Conservation (phyloP, 2,888 invertebrate genomes). For the Polydesmus complanatus region DNA sequence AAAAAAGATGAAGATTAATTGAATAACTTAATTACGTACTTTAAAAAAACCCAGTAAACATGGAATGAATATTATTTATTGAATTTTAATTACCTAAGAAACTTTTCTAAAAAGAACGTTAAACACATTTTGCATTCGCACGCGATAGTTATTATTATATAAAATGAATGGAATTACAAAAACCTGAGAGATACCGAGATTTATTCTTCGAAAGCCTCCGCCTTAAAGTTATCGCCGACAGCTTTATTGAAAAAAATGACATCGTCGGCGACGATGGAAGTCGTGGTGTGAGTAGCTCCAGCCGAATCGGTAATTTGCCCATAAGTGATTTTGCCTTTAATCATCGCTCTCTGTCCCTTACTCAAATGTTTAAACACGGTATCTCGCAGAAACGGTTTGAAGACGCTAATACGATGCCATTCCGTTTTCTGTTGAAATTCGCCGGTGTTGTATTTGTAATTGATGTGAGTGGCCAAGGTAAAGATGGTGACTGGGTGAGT, state of each 20-base stretch:
- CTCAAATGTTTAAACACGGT: slow-evolving; percentile 60
- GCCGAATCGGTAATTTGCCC: slow-evolving; percentile 7
- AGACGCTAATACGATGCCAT: slow-evolving; percentile 80
- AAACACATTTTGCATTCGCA: no score
- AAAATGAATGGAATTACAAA: no score
- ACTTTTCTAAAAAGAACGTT: no score
- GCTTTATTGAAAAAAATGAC: not conserved
- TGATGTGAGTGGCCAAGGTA: slow-evolving; percentile 75
- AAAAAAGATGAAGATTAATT: no score
- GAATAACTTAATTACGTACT: no score
- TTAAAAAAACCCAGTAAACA: no score
- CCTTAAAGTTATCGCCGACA: not conserved
- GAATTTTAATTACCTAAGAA: no score
- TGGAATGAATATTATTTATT: no score
- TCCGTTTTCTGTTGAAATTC: slow-evolving; percentile 73
- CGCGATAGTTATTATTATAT: no score
- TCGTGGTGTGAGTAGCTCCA: slow-evolving; percentile 9
- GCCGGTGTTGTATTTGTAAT: slow-evolving; percentile 51
- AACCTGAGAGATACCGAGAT: no score
- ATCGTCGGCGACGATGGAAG: slow-evolving; percentile 5
- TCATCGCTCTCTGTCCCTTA: slow-evolving; percentile 44
- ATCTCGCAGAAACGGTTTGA: slow-evolving; percentile 68
- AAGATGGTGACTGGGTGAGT: slow-evolving; percentile 77
- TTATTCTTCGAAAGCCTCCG: no score
- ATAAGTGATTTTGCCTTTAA: slow-evolving; percentile 10